A percentile compares a stretch with the other conserved stretches of the same genome.
phyloP scores from a whole-genome alignment of 2,113 vertebrate species.

The Cavia aperea region DNA sequence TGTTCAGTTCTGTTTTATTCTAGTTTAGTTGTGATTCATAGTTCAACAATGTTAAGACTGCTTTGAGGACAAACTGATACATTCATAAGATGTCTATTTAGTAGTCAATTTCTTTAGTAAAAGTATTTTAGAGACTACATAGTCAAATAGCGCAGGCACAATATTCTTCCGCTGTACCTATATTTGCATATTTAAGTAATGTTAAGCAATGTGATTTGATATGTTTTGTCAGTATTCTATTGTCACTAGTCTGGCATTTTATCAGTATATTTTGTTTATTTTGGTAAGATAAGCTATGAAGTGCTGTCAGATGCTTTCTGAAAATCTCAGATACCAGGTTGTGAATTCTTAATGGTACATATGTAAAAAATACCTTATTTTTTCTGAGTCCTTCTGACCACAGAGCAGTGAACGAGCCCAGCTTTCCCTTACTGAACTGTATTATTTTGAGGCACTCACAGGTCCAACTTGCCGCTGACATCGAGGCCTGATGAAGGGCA shows the following conservation, averaged over 20 bases:
- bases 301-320: not conserved
- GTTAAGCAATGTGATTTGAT: not conserved
- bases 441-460: not conserved
- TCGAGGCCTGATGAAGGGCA: not conserved
- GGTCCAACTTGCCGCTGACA: not conserved
- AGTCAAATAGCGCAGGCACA: not conserved
- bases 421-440: not conserved
- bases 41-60: not conserved
- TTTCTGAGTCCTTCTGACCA: not conserved
- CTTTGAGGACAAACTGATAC: not conserved
- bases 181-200: not conserved
- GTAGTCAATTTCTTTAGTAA: not conserved
- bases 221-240: not conserved
- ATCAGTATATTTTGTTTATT: slow-evolving; percentile 9
- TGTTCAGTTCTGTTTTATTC: not conserved
- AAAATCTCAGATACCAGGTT: not conserved
- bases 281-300: not conserved
- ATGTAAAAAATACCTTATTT: not conserved
- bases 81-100: not conserved
- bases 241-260: not conserved
- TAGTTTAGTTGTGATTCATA: slow-evolving; percentile 24
- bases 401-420: not conserved
- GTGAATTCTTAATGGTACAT: not conserved
- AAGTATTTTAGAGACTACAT: slow-evolving; percentile 5
- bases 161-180: slow-evolving; percentile 8